Percentiles rank a stretch among this genome's conserved stretches.
Evolutionary conservation across 2,888 invertebrate species (phyloP).

Genomic region (Eupithecia pulchellata): DNA sequence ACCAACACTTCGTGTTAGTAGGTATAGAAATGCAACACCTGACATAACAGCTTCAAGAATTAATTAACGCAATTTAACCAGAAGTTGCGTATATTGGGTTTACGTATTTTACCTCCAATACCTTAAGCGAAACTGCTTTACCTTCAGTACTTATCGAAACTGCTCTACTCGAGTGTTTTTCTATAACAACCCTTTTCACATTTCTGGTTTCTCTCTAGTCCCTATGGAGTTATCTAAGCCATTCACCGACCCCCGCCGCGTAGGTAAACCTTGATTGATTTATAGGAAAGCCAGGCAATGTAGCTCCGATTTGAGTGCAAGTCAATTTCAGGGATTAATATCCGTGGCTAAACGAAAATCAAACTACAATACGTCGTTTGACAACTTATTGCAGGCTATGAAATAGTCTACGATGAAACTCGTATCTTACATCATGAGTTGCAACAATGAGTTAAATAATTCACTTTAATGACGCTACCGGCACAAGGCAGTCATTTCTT

Average conservation of each 20-base stretch:
- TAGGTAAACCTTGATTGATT: no score
- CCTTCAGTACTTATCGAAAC: not conserved
- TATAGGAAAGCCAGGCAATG: not conserved
- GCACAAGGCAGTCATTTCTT: not conserved
- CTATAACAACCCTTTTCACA: not conserved
- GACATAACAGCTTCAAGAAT: conserved; percentile 42
- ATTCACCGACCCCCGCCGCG: no score
- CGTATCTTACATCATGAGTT: not conserved
- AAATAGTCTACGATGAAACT: conserved; percentile 1
- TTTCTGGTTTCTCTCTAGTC: not conserved
- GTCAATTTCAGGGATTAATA: not conserved
- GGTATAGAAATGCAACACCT: conserved; percentile 26
- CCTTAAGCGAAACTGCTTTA: not conserved
- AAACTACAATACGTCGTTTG: not conserved
- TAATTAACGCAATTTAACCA: conserved; percentile 41
- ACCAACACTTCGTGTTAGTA: conserved; percentile 13
- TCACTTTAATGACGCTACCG: not conserved
- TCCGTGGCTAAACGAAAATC: not conserved
- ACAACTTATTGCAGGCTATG: not conserved
- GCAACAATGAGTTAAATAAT: not conserved
- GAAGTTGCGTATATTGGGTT: conserved; percentile 22
- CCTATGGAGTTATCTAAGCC: no score
- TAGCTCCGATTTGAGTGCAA: not conserved
- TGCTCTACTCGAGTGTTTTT: not conserved
- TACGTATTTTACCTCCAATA: not conserved